Evolutionary conservation across 53 echinoderm and acorn worm species (phyloP).

Genomic region (Mesocentrotus franciscanus): DNA sequence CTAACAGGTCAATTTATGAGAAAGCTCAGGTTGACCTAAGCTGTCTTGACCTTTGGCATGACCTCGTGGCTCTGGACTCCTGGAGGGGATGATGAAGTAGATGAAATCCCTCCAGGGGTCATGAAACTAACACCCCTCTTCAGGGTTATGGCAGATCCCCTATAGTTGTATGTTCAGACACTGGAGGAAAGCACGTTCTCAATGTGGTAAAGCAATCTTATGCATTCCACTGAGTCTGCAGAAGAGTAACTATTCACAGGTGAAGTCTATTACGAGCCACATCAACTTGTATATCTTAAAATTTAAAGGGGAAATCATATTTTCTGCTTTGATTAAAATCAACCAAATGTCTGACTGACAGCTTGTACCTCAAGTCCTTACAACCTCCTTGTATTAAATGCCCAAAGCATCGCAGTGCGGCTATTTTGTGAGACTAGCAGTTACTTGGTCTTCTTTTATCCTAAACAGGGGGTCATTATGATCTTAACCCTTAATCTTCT

Average conservation of each 20-base stretch:
- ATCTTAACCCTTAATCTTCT: constrained; percentile 6
- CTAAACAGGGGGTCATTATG: constrained; percentile 49
- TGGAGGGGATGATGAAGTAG: neutral
- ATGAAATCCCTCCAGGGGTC: constrained; percentile 51
- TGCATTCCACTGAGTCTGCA: neutral
- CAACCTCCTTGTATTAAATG: no score
- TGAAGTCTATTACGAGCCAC: neutral
- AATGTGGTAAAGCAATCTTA: neutral
- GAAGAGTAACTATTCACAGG: neutral
- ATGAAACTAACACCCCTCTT: constrained; percentile 52
- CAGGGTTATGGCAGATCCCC: constrained; percentile 15
- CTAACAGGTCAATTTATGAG: constrained; percentile 41
- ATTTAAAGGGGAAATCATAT: neutral
- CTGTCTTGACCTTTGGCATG: constrained; percentile 45
- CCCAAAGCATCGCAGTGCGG: neutral
- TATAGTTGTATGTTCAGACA: neutral
- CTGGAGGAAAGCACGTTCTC: neutral
- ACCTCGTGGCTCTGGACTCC: constrained; percentile 17
- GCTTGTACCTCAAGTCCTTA: neutral
- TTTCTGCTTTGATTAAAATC: neutral
- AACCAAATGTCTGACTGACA: neutral
- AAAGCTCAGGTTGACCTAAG: constrained; percentile 52
- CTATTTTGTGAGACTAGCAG: neutral
- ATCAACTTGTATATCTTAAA: neutral
- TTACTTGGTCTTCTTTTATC: neutral